Evolutionary conservation across 2,113 vertebrate genomes (phyloP), one percentile per base, ranked within the genome.

Genomic region (Romanogobio albipinnatus): DNA sequence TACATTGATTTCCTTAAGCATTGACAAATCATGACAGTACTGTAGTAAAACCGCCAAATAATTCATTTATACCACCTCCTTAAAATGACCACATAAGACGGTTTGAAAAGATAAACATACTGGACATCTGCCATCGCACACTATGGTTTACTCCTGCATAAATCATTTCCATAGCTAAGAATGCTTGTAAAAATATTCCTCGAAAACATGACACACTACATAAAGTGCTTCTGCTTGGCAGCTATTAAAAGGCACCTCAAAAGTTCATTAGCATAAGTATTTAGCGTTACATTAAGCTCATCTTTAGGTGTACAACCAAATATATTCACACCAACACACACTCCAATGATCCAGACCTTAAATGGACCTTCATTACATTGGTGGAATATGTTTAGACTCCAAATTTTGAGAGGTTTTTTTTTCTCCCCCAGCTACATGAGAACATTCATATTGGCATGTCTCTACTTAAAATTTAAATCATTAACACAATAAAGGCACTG

Each of bases 171-270:
- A 76, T 29, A 56, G 26, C 10, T 76, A 49, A 73, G 43, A 68
- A 66, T 17, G 24, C 11, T 24, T 76, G 45, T 75, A 58, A 59
- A 59, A 43, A 62, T n/a, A 82, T 70, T 14, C 49, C 51, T 76
- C 6, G 36, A 70, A 39, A 74, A 33, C 5, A 73, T 4, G 17
- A 59, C 22, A 75, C 68, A 19, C 8, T 66, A 83, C n/a, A 77
- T 79, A 89, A 87, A 86, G 86, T 89, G 86, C 86, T 80, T 71
- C 84, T 86, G 84, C 66, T 84, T 84, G 86, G 81, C 84, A 84
- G 85, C 78, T 82, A 68, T 53, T 77, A 56, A 84, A 86, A 89
- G 86, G 86, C 78, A 86, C 86, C 66, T 62, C 61, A 77, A 71
- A 84, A 39, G 19, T 66, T 45, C 66, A 78, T 47, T 8, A 53